Evolutionary conservation across 2,888 invertebrate genomes (phyloP).

Genomic region (Linnaemya tessellans): DNA sequence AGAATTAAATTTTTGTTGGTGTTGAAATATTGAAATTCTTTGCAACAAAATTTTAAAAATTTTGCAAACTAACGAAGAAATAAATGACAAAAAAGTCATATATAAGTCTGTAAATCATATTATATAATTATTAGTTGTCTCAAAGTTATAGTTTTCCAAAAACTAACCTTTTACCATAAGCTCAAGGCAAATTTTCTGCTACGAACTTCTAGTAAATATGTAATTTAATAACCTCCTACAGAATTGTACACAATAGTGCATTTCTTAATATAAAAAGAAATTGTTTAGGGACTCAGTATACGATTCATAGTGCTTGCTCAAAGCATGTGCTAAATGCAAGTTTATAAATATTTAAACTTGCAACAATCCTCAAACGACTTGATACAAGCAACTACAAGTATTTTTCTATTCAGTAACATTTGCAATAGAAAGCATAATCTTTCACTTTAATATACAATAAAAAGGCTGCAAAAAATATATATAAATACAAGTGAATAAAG

Average conservation of each 20-base stretch:
- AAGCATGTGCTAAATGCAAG: slow-evolving; percentile 9
- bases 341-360: slow-evolving; percentile 49
- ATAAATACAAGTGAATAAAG: slow-evolving; percentile 4
- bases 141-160: too few relatives aligned
- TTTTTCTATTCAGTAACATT: slow-evolving; percentile 21
- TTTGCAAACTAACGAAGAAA: too few relatives aligned
- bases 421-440: slow-evolving; percentile 48
- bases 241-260: background rate
- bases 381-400: slow-evolving; percentile 14
- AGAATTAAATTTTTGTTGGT: too few relatives aligned
- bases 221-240: too few relatives aligned
- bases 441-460: slow-evolving; percentile 29
- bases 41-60: too few relatives aligned
- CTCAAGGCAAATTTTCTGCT: too few relatives aligned
- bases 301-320: background rate
- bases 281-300: background rate
- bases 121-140: too few relatives aligned
- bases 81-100: too few relatives aligned
- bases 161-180: too few relatives aligned
- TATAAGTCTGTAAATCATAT: too few relatives aligned
- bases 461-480: slow-evolving; percentile 7
- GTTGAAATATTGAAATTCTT: too few relatives aligned
- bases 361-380: slow-evolving; percentile 39
- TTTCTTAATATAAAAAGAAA: background rate
- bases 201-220: too few relatives aligned